These are phyloP conservation scores for Corythornis cristatus DNA, from an alignment of 2,113 vertebrate species.

Conservation along the genomic window DNA sequence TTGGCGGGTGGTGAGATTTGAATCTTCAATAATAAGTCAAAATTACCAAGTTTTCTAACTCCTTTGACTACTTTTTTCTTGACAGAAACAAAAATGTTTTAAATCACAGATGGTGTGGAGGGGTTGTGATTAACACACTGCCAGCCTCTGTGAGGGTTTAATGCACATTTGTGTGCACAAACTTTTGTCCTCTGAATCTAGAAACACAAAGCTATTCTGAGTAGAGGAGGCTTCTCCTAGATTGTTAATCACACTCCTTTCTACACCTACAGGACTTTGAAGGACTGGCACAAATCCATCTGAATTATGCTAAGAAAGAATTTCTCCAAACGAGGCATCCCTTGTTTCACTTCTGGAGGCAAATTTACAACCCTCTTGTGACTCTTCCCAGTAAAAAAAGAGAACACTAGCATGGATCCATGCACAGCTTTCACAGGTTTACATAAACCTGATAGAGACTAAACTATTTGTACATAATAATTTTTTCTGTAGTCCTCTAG, in stretches of 20 bases:
- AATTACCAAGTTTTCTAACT: not conserved
- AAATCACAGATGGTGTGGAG: accelerated
- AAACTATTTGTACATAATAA: not conserved
- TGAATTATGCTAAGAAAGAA: not conserved
- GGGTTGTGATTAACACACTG: not conserved
- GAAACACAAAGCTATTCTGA: not conserved
- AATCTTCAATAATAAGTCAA: not conserved
- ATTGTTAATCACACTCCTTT: not conserved
- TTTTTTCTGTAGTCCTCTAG: not conserved
- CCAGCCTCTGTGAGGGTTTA: not conserved
- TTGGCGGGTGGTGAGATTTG: not conserved
- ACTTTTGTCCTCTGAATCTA: not conserved
- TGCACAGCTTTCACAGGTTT: not conserved
- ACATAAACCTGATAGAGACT: not conserved
- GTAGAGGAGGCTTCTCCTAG: not conserved
- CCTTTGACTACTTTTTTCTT: not conserved
- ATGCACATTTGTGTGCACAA: not conserved
- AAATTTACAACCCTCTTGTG: not conserved
- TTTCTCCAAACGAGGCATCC: not conserved
- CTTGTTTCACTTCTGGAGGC: not conserved
- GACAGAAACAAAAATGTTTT: not conserved
- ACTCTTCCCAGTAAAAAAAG: not conserved
- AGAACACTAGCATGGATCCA: not conserved
- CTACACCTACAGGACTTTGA: not conserved
- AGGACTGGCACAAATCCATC: not conserved